phyloP scores from a whole-genome alignment of 1,140 invertebrate species.

The Cyclina sinensis region DNA sequence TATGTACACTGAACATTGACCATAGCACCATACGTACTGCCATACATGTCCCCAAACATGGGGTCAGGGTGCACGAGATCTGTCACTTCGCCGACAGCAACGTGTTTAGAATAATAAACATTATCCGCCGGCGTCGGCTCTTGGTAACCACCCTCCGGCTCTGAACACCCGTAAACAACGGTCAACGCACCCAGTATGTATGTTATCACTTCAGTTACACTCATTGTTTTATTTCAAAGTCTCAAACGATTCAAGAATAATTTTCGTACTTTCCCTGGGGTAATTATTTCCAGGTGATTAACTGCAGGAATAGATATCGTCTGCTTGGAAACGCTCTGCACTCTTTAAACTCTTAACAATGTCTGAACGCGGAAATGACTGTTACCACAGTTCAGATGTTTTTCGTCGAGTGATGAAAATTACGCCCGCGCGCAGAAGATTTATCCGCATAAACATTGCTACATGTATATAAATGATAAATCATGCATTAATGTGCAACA shows the following conservation, averaged over 20 bases:
- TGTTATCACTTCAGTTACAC: neutral
- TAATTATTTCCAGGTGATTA: constrained; percentile 27
- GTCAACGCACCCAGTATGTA: neutral
- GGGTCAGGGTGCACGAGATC: neutral
- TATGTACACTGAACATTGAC: constrained; percentile 51
- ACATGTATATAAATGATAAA: neutral
- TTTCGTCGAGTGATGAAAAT: neutral
- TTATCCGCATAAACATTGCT: neutral
- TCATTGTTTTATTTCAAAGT: neutral
- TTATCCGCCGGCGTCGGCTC: constrained; percentile 47
- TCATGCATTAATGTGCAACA: neutral
- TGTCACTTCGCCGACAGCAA: constrained; percentile 41
- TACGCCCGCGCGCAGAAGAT: neutral
- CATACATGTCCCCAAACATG: constrained; percentile 33
- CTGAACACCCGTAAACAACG: constrained; percentile 19
- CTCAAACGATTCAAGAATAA: neutral
- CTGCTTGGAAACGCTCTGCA: neutral
- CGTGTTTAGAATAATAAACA: constrained; percentile 31
- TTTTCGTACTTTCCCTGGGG: neutral
- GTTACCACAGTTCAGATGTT: too few relatives aligned
- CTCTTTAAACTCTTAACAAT: neutral
- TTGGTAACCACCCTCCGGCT: constrained; percentile 33
- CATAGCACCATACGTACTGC: constrained; percentile 35
- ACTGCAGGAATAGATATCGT: neutral
- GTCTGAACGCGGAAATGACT: neutral